Evolutionary conservation across 2,797 vertebrate genomes (phyloP).

Genomic region (Tauraco hartlaubi): DNA sequence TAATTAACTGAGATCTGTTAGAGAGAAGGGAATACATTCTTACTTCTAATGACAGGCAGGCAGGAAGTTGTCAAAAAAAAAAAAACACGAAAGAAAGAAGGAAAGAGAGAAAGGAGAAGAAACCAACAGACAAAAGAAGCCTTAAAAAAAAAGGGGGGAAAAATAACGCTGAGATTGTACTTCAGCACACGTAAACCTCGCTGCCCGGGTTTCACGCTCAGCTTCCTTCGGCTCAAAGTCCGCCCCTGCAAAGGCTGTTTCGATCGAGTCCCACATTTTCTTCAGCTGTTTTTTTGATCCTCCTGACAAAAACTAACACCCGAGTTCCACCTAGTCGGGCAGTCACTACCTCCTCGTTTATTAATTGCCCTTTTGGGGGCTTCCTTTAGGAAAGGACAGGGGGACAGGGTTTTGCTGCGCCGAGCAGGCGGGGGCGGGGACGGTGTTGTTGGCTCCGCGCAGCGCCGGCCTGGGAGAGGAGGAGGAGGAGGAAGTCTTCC

Average conservation of each 20-base stretch:
- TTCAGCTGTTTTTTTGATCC: not conserved
- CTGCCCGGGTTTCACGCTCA: not conserved
- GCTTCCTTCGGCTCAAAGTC: not conserved
- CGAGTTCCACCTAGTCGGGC: fast-evolving
- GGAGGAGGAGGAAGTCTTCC: not conserved
- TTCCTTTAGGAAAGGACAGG: not conserved
- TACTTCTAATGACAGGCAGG: conserved; percentile 26
- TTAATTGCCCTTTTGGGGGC: not conserved
- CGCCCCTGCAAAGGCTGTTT: not conserved
- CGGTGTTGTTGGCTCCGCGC: fast-evolving
- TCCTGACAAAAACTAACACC: not conserved
- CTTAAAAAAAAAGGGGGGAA: not conserved
- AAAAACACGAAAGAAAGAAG: fast-evolving
- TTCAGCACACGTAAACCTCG: not conserved
- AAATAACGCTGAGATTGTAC: not conserved
- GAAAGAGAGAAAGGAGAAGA: not conserved
- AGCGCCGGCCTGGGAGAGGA: not conserved
- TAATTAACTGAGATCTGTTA: conserved; percentile 64
- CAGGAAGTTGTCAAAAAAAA: not conserved
- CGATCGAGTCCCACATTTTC: not conserved
- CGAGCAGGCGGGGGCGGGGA: not conserved
- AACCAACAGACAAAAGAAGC: conserved; percentile 26
- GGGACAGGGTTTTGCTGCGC: not conserved
- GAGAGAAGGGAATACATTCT: conserved; percentile 17
- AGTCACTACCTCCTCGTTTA: not conserved